phyloP scores from a whole-genome alignment of 2,888 invertebrate species.

The Brenthis hecate region DNA sequence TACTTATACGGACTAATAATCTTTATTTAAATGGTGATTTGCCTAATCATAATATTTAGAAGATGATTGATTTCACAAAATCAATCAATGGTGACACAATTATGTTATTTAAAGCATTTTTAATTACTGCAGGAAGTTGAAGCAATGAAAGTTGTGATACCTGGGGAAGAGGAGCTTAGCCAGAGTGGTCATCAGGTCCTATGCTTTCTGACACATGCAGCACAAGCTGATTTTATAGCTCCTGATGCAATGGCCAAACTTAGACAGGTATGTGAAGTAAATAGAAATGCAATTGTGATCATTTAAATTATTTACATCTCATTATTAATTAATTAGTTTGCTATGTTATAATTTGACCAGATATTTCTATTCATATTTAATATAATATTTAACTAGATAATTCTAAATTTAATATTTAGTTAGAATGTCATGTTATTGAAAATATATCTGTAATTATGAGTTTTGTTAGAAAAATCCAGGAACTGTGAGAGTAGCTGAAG shows the following conservation, averaged over 20 bases:
- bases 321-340: too few relatives aligned
- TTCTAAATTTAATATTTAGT: too few relatives aligned
- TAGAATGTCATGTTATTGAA: neutral
- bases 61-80: neutral
- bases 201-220: slow-evolving; percentile 95
- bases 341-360: too few relatives aligned
- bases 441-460: neutral
- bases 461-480: slow-evolving; percentile 87
- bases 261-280: slow-evolving; percentile 85
- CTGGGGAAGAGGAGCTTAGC: slow-evolving; percentile 96
- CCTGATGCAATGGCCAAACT: slow-evolving; percentile 98
- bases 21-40: too few relatives aligned
- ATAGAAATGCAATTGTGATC: neutral
- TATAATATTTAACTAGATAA: too few relatives aligned
- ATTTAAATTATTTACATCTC: too few relatives aligned
- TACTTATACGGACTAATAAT: too few relatives aligned
- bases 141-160: slow-evolving; percentile 92
- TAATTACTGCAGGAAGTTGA: slow-evolving; percentile 87
- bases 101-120: neutral
- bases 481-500: slow-evolving; percentile 94
- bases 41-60: neutral
- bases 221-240: slow-evolving; percentile 96
- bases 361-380: too few relatives aligned
- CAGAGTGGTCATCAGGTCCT: slow-evolving; percentile 94
- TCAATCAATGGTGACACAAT: neutral